A percentile compares a stretch with the other conserved stretches of the same genome.
These are phyloP conservation scores for Clepsis dumicolana DNA, from an alignment of 2,888 invertebrate species.

Conservation along the genomic window DNA sequence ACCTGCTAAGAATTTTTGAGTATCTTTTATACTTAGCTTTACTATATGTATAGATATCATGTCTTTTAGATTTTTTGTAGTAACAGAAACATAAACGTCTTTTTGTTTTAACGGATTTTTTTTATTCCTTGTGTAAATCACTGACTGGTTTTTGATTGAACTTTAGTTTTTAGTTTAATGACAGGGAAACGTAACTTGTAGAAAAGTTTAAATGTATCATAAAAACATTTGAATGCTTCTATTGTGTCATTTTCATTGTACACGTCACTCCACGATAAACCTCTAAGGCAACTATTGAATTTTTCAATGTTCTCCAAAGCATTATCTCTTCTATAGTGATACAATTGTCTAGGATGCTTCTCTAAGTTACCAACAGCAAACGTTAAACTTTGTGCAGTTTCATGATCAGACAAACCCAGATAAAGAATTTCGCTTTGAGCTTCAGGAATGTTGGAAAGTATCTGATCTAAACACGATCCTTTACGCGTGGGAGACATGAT, in stretches of 20 bases:
- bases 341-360: too few species aligned
- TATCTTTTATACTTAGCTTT: background rate
- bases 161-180: too few species aligned
- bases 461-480: background rate
- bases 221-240: too few species aligned
- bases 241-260: too few species aligned
- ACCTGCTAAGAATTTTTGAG: background rate
- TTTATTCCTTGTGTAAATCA: too few species aligned
- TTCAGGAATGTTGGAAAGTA: background rate
- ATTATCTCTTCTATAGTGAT: too few species aligned
- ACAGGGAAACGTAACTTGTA: too few species aligned
- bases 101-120: background rate
- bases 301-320: too few species aligned
- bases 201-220: too few species aligned
- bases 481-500: background rate
- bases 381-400: background rate
- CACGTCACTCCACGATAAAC: too few species aligned
- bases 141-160: too few species aligned
- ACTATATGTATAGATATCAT: background rate
- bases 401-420: constrained; percentile 1
- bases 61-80: background rate
- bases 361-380: background rate
- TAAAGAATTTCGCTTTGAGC: background rate
- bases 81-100: background rate
- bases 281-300: too few species aligned